Conservation (phyloP, 1,140 invertebrate species). For the Zaprionus taronus region DNA sequence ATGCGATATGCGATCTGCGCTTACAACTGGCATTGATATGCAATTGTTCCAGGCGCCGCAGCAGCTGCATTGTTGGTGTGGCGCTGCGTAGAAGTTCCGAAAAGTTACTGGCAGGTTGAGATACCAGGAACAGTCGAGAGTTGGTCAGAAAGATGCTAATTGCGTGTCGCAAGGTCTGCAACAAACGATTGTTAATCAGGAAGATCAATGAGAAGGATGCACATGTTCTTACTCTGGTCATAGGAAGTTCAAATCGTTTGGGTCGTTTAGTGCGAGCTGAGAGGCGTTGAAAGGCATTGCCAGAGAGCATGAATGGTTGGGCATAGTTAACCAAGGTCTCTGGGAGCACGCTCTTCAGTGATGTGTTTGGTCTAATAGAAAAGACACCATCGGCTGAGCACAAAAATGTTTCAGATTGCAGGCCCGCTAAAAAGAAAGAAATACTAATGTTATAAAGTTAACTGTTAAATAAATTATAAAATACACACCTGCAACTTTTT, state of each 20-base stretch:
- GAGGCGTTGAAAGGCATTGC: slow-evolving; percentile 61
- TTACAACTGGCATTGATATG: slow-evolving; percentile 41
- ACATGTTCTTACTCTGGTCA: slow-evolving; percentile 58
- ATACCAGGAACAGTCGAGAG: slow-evolving; percentile 46
- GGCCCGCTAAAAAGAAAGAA: slow-evolving; percentile 73
- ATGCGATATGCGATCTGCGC: not conserved
- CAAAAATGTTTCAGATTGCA: slow-evolving; percentile 85
- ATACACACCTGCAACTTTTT: slow-evolving; percentile 41
- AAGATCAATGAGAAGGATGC: not conserved
- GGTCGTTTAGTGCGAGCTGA: slow-evolving; percentile 28
- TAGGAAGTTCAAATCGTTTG: slow-evolving; percentile 38
- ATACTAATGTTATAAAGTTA: not conserved
- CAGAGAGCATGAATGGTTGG: slow-evolving; percentile 64
- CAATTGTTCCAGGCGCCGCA: slow-evolving; percentile 48
- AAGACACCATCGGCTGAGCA: slow-evolving; percentile 30
- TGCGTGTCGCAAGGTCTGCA: slow-evolving; percentile 50
- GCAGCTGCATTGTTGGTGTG: slow-evolving; percentile 33
- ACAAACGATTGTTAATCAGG: not conserved
- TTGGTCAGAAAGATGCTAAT: slow-evolving; percentile 40
- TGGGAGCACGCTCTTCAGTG: slow-evolving; percentile 57
- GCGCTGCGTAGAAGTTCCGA: slow-evolving; percentile 27
- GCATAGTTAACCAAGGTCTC: slow-evolving; percentile 52
- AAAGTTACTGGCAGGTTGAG: slow-evolving; percentile 18
- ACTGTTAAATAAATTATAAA: not conserved
- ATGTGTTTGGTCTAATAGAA: slow-evolving; percentile 43